A percentile compares a stretch with the other conserved stretches of the same genome.
phyloP scores from a whole-genome alignment of 2,888 invertebrate genomes.

The Chrysina gloriosa region DNA sequence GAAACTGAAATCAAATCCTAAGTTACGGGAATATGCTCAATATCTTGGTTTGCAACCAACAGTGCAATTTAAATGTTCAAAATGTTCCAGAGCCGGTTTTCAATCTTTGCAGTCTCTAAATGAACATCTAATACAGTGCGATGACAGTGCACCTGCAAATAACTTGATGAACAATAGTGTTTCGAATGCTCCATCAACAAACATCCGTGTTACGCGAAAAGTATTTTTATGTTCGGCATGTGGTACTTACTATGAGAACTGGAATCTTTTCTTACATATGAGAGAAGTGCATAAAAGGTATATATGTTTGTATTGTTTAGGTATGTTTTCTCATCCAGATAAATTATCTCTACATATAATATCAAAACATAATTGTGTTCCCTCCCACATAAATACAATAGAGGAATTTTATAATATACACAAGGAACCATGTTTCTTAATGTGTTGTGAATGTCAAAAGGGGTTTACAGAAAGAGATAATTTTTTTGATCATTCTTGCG shows the following conservation, averaged over 20 bases:
- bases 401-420: constrained; percentile 74
- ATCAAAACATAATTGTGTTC: constrained; percentile 82
- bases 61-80: constrained; percentile 79
- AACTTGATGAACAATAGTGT: constrained; percentile 30
- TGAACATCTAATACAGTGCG: constrained; percentile 76
- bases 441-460: constrained; percentile 85
- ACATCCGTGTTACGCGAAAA: constrained; percentile 78
- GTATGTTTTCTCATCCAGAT: constrained; percentile 84
- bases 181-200: constrained; percentile 63
- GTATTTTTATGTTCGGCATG: constrained; percentile 86
- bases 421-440: constrained; percentile 77
- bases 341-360: constrained; percentile 82
- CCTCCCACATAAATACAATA: constrained; percentile 74
- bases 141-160: constrained; percentile 46
- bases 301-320: constrained; percentile 85
- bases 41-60: constrained; percentile 78
- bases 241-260: constrained; percentile 86
- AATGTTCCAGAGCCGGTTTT: constrained; percentile 77
- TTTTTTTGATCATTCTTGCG: constrained; percentile 80
- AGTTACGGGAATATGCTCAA: constrained; percentile 73
- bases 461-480: constrained; percentile 81
- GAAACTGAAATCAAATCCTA: constrained; percentile 57
- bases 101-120: constrained; percentile 75
- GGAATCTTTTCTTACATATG: constrained; percentile 88
- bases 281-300: constrained; percentile 83